Conservation (phyloP, 2,113 vertebrate species). For the Xiphophorus maculatus region DNA sequence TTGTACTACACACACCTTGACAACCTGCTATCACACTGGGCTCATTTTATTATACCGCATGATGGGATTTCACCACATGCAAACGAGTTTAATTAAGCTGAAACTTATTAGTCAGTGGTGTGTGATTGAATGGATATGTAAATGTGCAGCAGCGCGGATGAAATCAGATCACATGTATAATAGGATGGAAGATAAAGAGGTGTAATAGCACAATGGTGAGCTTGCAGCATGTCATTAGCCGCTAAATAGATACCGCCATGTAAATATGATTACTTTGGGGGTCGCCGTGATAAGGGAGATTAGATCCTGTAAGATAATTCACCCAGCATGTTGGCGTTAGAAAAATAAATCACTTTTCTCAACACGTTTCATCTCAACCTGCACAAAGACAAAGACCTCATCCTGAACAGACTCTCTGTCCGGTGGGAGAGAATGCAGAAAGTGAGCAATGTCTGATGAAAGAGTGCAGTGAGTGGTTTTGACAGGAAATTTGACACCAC, state of each 20-base stretch:
- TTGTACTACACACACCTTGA: conserved; percentile 52
- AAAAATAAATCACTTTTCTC: neutral
- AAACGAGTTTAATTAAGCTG: conserved; percentile 61
- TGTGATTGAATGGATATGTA: conserved; percentile 47
- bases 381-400: conserved; percentile 1
- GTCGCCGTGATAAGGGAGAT: conserved; percentile 22
- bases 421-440: neutral
- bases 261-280: conserved; percentile 42
- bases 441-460: conserved; percentile 43
- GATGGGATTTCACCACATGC: conserved; percentile 53
- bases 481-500: conserved; percentile 53
- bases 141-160: conserved; percentile 43
- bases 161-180: conserved; percentile 53
- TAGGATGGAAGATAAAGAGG: conserved; percentile 50
- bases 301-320: conserved; percentile 20
- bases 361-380: conserved; percentile 16
- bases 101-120: conserved; percentile 52
- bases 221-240: conserved; percentile 45
- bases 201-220: conserved; percentile 38
- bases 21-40: conserved; percentile 55
- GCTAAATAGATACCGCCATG: conserved; percentile 21
- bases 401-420: neutral
- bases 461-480: conserved; percentile 29
- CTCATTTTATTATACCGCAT: conserved; percentile 57
- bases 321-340: neutral